These are phyloP conservation scores for Cosmia pyralina DNA, from an alignment of 2,888 invertebrate genomes.

Conservation along the genomic window DNA sequence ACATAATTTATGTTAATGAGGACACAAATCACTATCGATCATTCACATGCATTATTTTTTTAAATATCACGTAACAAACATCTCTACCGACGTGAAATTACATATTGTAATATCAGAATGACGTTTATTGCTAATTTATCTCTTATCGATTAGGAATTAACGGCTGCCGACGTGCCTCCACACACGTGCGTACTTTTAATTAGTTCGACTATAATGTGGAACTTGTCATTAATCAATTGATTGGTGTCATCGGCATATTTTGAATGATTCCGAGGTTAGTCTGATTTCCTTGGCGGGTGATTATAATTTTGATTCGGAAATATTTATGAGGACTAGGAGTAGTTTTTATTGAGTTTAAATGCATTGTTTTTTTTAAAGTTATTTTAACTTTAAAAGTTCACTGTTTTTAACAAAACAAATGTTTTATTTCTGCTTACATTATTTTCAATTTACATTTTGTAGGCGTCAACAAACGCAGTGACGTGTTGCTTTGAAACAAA, in stretches of 20 bases:
- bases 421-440: not conserved
- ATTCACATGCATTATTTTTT: not conserved
- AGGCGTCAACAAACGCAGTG: conserved; percentile 6
- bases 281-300: conserved; percentile 21
- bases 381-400: too few species aligned
- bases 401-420: too few species aligned
- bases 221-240: conserved; percentile 40
- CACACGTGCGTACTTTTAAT: conserved; percentile 65
- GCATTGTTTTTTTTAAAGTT: too few species aligned
- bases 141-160: conserved; percentile 59
- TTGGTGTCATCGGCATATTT: conserved; percentile 39
- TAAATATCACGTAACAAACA: conserved; percentile 10
- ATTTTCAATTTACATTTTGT: not conserved
- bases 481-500: conserved; percentile 11
- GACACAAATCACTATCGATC: not conserved
- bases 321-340: not conserved
- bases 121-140: conserved; percentile 61
- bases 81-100: conserved; percentile 25
- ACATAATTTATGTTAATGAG: not conserved
- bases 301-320: conserved; percentile 7
- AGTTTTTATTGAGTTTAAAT: too few species aligned
- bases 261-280: conserved; percentile 37
- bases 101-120: conserved; percentile 58
- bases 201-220: conserved; percentile 27
- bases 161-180: conserved; percentile 69